Evolutionary conservation across 2,888 invertebrate species (phyloP), one percentile per base, ranked within the genome.

Genomic region (Parapristionchus giblindavisi): DNA sequence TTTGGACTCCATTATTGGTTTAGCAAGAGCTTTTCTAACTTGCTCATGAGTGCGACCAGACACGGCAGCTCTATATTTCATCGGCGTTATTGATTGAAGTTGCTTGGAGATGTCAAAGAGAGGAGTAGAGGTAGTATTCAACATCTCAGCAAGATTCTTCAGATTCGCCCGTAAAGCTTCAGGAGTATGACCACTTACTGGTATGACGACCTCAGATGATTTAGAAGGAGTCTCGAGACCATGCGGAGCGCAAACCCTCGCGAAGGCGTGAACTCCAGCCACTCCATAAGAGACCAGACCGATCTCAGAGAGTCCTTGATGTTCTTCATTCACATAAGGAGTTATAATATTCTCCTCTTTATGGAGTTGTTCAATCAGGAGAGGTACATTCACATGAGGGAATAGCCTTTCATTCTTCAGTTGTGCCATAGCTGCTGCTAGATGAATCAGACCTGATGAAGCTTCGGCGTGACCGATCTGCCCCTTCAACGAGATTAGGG

Each of bases 381-480:
- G 72, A 5, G 24, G 52, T 32, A 80, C 79, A 54, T 82, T 78
- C 29, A 77, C 73, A 48, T 80, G 78, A 3, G 79, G 75, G 3
- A 77, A 77, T n/a, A 81, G 38, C 2, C 71, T 68, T 51, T 75
- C 75, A 21, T 76, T 29, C 11, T 75, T 74, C 21, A 78, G 75
- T 24, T 79, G 34, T 3, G 68, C 61, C 1, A 77, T 73, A 0
- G 80, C 80, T 58, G 79, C 80, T 52, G 79, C 77, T 0, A 81
- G 60, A 34, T 82, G 82, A 14, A 79, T 74, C 36, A 82, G 29
- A 11, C 81, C 81, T 3, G 81, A 82, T 1, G 81, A 78, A 0
- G 79, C 81, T 56, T 82, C 81, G 40, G 78, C 77, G 68, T 82
- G 81, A 6, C 81, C 81, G 21, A 82, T 77, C 40, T 77, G 77